These are phyloP conservation scores for Acanthoscelides obtectus DNA, from an alignment of 2,888 invertebrate species.

Conservation along the genomic window DNA sequence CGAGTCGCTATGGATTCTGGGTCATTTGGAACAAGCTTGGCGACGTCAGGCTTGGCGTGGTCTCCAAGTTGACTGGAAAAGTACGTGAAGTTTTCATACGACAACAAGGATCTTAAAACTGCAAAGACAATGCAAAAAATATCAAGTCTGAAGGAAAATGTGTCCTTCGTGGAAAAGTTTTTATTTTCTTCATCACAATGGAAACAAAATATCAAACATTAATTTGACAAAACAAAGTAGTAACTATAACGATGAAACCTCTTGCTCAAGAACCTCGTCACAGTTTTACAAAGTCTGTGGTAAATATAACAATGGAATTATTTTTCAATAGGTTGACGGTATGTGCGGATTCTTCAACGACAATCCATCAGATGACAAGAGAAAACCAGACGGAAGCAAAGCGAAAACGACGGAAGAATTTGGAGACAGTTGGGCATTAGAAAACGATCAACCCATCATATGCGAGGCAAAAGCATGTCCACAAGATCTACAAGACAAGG, in stretches of 20 bases:
- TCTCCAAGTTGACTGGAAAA: constrained; percentile 55
- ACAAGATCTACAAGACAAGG: constrained; percentile 56
- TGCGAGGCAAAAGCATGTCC: constrained; percentile 63
- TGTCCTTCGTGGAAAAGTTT: no score
- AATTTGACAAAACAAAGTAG: no score
- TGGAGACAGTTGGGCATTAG: constrained; percentile 70
- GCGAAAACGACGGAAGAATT: constrained; percentile 65
- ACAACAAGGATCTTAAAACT: no score
- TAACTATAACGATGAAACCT: no score
- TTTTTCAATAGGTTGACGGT: constrained; percentile 57
- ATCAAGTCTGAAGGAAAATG: no score
- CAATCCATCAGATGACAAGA: constrained; percentile 61
- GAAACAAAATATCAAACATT: no score
- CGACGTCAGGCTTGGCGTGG: constrained; percentile 62
- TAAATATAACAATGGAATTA: no score
- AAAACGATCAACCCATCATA: constrained; percentile 44
- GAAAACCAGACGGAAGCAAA: constrained; percentile 61
- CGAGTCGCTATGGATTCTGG: constrained; percentile 68
- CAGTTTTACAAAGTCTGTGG: no score
- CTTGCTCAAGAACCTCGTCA: no score
- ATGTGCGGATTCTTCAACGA: constrained; percentile 76
- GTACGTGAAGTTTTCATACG: no score
- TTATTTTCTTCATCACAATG: no score
- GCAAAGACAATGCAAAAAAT: no score
- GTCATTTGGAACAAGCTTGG: constrained; percentile 65